Evolutionary conservation across 2,888 invertebrate species (phyloP).

Genomic region (Sarcophaga rosellei): DNA sequence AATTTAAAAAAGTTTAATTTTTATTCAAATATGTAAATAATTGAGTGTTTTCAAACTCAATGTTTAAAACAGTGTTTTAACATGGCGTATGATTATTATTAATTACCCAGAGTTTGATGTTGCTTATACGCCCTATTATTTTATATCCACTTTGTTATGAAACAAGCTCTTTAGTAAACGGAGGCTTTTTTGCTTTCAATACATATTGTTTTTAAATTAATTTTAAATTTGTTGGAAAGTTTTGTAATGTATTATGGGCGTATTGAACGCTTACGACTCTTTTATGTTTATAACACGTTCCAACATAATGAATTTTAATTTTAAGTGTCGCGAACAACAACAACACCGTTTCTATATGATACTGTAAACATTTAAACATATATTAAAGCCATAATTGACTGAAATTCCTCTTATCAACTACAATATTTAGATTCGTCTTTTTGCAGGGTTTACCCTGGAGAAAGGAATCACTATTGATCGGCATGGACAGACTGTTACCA

Average conservation of each 20-base stretch:
- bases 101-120: slow-evolving; percentile 22
- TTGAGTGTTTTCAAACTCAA: not conserved
- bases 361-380: no score
- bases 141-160: not conserved
- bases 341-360: no score
- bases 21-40: not conserved
- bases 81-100: slow-evolving; percentile 46
- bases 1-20: not conserved
- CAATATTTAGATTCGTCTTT: no score
- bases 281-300: not conserved
- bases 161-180: slow-evolving; percentile 11
- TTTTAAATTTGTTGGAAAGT: not conserved
- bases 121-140: slow-evolving; percentile 39
- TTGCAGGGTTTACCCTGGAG: no score
- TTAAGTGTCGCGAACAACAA: not conserved
- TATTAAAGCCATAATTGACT: no score
- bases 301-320: not conserved
- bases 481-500: no score
- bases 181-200: not conserved
- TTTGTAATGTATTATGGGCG: not conserved
- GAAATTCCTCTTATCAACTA: no score
- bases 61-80: not conserved
- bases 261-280: not conserved
- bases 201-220: not conserved
- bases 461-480: no score